A percentile compares a stretch with the other conserved stretches of the same genome.
phyloP scores from a whole-genome alignment of 2,888 invertebrate species.

The Serripes groenlandicus region DNA sequence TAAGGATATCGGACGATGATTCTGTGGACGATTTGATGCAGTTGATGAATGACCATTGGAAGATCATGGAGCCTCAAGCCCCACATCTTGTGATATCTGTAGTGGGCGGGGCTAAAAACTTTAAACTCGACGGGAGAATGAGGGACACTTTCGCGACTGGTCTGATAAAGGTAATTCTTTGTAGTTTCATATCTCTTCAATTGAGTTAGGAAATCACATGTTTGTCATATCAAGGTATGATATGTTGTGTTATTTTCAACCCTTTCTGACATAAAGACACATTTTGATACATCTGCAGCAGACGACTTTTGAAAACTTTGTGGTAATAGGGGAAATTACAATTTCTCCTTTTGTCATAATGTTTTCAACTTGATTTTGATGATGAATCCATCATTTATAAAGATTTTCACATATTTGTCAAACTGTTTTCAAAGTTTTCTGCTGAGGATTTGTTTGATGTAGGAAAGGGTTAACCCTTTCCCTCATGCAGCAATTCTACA shows the following conservation, averaged over 20 bases:
- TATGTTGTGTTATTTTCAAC: not conserved
- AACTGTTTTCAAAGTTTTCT: too few relatives aligned
- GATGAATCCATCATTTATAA: too few relatives aligned
- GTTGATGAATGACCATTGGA: constrained; percentile 85
- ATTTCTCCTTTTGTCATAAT: constrained; percentile 7
- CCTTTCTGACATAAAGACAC: not conserved
- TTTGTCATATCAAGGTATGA: not conserved
- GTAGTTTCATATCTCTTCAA: not conserved
- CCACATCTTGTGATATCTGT: constrained; percentile 86
- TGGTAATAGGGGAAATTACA: constrained; percentile 7
- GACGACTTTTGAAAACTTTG: not conserved
- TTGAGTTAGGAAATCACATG: not conserved
- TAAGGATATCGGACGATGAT: constrained; percentile 83
- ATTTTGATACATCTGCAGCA: not conserved
- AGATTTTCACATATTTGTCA: too few relatives aligned
- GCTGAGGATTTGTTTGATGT: too few relatives aligned
- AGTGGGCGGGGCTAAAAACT: constrained; percentile 87
- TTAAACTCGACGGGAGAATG: constrained; percentile 86
- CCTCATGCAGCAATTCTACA: too few relatives aligned
- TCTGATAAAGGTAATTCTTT: constrained; percentile 84
- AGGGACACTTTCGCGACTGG: constrained; percentile 85
- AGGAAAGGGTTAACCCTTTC: not conserved
- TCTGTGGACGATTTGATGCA: constrained; percentile 80
- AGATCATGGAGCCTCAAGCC: constrained; percentile 83
- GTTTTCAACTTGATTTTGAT: not conserved